These are phyloP conservation scores for Martes flavigula DNA, from an alignment of 2,797 vertebrate species.

Conservation along the genomic window DNA sequence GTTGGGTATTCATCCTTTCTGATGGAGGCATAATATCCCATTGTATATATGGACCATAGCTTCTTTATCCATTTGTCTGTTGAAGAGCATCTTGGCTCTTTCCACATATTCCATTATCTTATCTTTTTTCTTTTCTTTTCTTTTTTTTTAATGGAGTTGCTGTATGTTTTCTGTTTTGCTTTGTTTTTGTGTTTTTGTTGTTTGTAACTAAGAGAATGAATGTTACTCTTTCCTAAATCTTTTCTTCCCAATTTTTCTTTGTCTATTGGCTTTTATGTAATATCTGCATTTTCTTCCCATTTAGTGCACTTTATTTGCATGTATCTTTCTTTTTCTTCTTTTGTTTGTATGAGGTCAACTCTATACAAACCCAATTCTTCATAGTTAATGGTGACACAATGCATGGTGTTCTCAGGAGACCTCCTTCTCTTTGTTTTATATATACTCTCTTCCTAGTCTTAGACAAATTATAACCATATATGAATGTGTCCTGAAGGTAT, in stretches of 20 bases:
- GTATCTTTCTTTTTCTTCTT: not conserved
- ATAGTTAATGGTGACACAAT: not conserved
- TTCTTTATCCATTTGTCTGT: too few species aligned
- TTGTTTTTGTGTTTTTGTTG: not conserved
- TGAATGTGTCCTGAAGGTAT: not conserved
- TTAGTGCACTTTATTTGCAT: not conserved
- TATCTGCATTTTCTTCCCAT: not conserved
- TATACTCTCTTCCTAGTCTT: not conserved
- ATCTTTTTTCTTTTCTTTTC: not conserved
- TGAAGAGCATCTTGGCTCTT: too few species aligned
- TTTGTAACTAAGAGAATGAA: not conserved
- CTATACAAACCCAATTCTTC: not conserved
- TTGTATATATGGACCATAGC: too few species aligned
- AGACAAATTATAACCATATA: not conserved
- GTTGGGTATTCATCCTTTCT: too few species aligned
- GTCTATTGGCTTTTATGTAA: not conserved
- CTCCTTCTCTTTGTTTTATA: not conserved
- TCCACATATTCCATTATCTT: not conserved
- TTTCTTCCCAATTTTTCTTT: not conserved
- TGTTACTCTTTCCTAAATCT: not conserved
- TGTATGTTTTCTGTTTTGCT: not conserved
- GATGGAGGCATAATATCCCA: too few species aligned
- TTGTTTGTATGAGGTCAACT: not conserved
- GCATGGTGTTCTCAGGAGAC: not conserved
- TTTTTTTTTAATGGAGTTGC: not conserved